Evolutionary conservation across 2,888 invertebrate species (phyloP), one percentile per base, ranked within the genome.

Genomic region (Onthophagus sagittarius): DNA sequence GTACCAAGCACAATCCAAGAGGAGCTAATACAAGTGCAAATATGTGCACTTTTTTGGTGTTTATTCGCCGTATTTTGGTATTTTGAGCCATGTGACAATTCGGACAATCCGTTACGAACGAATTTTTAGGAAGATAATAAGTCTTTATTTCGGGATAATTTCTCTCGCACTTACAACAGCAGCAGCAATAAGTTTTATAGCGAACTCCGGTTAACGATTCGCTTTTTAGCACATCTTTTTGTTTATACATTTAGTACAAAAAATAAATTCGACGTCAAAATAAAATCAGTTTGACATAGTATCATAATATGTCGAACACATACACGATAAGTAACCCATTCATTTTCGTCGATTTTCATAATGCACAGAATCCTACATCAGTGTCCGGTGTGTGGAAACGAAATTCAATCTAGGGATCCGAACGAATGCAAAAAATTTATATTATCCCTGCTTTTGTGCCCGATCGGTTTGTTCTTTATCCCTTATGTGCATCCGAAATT

Each of bases 401-500:
- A 72, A 31, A 72, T 75, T 15, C 32, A 71, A 39, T 53, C 70
- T 11, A 71, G 74, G 71, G 76, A 77, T 63, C 72, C 74, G 5
- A 72, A 76, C 15, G 73, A 74, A 67, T 72, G 76, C 33, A 78
- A 75, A 70, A 77, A 77, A 67, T 77, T 78, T 70, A 69, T 77
- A 9, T 71, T 78, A 53, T 73, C 78, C 6, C 64, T 78, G 13
- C 75, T 78, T n/a, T 63, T 78, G 23, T 78, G 77, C 53, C 78
- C 78, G 1, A 72, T 77, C 15, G 78, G 78, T 9, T 73, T 78
- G 53, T 78, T 77, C 64, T 76, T 77, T 31, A 67, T 77, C 31
- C 78, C 78, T 62, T 77, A 77, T 62, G 31, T 78, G 23, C 77
- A 76, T 73, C 78, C 76, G 5, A 77, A 76, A 75, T 76, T 75